Percentiles rank a stretch among this genome's conserved stretches.
phyloP scores from a whole-genome alignment of 2,797 vertebrate species.

The Loris lydekkerianus region DNA sequence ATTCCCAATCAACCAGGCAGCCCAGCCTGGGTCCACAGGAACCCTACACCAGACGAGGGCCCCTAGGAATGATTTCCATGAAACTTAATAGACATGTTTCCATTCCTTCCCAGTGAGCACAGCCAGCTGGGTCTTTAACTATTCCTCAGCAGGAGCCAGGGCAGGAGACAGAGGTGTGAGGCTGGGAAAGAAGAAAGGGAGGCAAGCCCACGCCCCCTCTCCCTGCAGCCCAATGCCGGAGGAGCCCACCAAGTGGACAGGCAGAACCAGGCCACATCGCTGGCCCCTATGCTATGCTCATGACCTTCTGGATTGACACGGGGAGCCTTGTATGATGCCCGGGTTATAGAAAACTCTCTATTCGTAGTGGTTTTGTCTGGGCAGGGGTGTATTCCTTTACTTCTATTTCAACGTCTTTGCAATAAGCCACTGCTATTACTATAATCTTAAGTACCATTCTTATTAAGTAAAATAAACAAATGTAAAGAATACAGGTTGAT shows the following conservation, averaged over 20 bases:
- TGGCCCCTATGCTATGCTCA: fast-evolving
- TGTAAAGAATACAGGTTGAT: not conserved
- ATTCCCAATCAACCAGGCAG: slow-evolving; percentile 24
- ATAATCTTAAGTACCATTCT: not conserved
- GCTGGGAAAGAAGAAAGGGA: not conserved
- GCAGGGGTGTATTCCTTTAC: fast-evolving
- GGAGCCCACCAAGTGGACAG: not conserved
- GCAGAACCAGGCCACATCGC: fast-evolving
- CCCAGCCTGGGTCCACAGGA: slow-evolving; percentile 64
- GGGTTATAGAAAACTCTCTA: not conserved
- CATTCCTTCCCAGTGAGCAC: slow-evolving; percentile 51
- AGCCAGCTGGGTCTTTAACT: slow-evolving; percentile 9
- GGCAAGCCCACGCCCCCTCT: not conserved
- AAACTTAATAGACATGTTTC: slow-evolving; percentile 76
- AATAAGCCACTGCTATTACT: not conserved
- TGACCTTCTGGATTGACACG: fast-evolving
- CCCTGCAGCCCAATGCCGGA: not conserved
- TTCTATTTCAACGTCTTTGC: slow-evolving; percentile 13
- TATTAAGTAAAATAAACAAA: slow-evolving; percentile 2
- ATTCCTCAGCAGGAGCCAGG: not conserved
- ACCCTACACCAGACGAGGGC: slow-evolving; percentile 59
- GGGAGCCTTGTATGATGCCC: not conserved
- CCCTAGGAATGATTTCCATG: slow-evolving; percentile 64
- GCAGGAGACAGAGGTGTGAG: not conserved
- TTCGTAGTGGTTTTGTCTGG: not conserved